Evolutionary conservation across 2,113 vertebrate genomes (phyloP), one percentile per base, ranked within the genome.

Genomic region (Prionailurus viverrinus): DNA sequence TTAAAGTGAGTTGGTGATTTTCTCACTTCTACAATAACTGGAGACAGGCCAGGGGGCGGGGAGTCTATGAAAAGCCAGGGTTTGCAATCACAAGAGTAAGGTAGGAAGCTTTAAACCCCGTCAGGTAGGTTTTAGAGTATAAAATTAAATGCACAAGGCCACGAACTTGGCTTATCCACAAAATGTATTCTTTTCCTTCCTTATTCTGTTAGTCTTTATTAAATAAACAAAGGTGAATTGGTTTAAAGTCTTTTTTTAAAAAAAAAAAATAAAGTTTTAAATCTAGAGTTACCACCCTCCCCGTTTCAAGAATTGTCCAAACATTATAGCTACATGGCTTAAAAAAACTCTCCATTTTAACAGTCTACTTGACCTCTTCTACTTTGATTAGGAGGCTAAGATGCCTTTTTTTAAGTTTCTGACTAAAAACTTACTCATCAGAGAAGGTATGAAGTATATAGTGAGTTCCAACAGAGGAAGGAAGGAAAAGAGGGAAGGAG

Each of bases 211-310:
- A 65, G 45, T 61, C 31, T 92, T 97, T 89, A 21, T 93, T 87
- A 82, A 45, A 45, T 45, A 45, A 45, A 9, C 45, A 45, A 45
- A 45, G 45, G 45, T 45, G 45, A 45, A 45, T 45, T 45, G 45
- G 45, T 45, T 45, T 45, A 45, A 87, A 78, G 23, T 25, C 36
- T 76, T 79, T 81, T 92, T 65, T 80, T 89, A 68, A 58, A 92
- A 96, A 90, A 96, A 90, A 25, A 88, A 95, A 95, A 82, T 69
- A 81, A 81, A 48, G 31, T 82, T 94, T 78, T 73, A 81, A 92
- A 80, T 69, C 27, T 68, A 31, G 73, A 95, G 55, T 63, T 89
- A 41, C 21, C 25, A 10, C 39, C 27, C 27, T 23, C 23, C n/a
- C 25, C 23, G 63, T 87, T 95, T 93, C 55, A 92, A 86, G 71